Evolutionary conservation across 1,140 invertebrate species (phyloP).

Genomic region (Drosophila ficusphila): DNA sequence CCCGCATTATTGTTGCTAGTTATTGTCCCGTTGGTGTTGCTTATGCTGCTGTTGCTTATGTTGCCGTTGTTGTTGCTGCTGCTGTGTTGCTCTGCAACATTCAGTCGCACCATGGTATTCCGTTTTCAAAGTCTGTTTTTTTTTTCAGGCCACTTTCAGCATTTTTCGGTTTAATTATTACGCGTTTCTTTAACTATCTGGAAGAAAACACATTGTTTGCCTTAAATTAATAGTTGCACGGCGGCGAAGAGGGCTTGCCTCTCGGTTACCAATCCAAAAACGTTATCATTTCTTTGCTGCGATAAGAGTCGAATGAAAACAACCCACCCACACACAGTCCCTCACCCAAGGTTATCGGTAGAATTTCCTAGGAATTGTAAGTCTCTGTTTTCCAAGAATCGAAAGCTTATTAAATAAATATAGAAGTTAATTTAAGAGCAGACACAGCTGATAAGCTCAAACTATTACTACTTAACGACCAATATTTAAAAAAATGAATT

Average conservation of each 20-base stretch:
- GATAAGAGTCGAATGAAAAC: slow-evolving; percentile 26
- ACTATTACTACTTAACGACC: too few relatives aligned
- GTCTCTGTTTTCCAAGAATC: neutral
- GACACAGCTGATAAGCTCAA: neutral
- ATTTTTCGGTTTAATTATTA: slow-evolving; percentile 30
- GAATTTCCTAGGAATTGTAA: slow-evolving; percentile 4
- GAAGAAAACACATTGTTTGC: slow-evolving; percentile 54
- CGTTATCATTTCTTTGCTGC: slow-evolving; percentile 53
- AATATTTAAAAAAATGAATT: too few relatives aligned
- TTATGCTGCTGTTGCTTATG: slow-evolving; percentile 32
- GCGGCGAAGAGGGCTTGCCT: neutral
- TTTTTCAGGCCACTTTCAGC: slow-evolving; percentile 35
- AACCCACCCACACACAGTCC: slow-evolving; percentile 4
- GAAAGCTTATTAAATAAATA: neutral
- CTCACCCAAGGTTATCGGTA: slow-evolving; percentile 29
- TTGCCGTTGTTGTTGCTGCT: slow-evolving; percentile 39
- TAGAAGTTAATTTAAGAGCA: neutral
- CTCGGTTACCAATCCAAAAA: slow-evolving; percentile 34
- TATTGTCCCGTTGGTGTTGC: slow-evolving; percentile 35
- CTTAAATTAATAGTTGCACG: slow-evolving; percentile 55
- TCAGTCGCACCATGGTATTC: slow-evolving; percentile 77
- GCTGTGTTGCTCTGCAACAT: slow-evolving; percentile 71
- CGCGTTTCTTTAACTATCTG: slow-evolving; percentile 54
- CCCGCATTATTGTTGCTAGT: slow-evolving; percentile 61
- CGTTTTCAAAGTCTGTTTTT: slow-evolving; percentile 15